Percentiles rank a stretch among this genome's conserved stretches.
Evolutionary conservation across 2,113 vertebrate species (phyloP).

Genomic region (Melanerpes formicivorus): DNA sequence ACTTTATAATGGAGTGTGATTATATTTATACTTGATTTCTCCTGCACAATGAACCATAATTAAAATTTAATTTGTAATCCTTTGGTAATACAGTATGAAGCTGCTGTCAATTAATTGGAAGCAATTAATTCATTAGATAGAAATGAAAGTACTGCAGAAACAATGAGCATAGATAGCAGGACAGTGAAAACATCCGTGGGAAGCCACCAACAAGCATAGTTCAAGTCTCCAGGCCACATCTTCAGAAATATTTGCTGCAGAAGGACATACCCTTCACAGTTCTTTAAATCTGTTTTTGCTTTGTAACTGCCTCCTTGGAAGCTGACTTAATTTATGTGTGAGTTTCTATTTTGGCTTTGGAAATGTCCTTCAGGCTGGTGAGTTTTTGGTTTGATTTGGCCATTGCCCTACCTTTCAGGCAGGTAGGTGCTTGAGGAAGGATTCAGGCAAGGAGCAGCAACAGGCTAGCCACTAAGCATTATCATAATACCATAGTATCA

Average conservation of each 20-base stretch:
- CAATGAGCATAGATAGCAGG: not conserved
- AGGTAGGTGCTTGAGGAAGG: not conserved
- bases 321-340: not conserved
- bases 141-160: not conserved
- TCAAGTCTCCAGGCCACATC: not conserved
- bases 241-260: not conserved
- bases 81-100: constrained; percentile 39
- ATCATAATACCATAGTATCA: no score
- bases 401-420: not conserved
- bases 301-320: not conserved
- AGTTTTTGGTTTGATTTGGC: not conserved
- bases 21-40: constrained; percentile 64
- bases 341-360: not conserved
- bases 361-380: not conserved
- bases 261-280: not conserved
- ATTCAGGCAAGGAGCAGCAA: not conserved
- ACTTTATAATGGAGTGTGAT: constrained; percentile 61
- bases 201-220: not conserved
- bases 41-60: constrained; percentile 60
- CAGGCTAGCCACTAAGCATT: not conserved
- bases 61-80: constrained; percentile 72
- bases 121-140: constrained; percentile 64
- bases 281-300: not conserved
- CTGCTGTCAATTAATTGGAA: constrained; percentile 57
- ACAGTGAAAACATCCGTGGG: not conserved